Conservation (phyloP, 2,113 vertebrate species). For the Zosterops lateralis region DNA sequence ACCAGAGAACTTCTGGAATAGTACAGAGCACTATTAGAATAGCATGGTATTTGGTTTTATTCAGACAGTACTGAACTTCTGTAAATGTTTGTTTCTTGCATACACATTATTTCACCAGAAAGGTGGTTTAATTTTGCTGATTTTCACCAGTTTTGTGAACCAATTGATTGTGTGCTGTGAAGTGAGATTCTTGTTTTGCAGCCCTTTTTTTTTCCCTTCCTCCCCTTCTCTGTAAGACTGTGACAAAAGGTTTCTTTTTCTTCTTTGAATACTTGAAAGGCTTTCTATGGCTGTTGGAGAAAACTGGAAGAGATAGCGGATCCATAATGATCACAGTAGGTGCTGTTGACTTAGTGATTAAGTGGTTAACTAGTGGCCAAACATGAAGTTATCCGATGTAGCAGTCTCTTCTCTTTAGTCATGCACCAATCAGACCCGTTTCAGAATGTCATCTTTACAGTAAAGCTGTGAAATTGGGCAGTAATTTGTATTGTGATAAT, state of each 20-base stretch:
- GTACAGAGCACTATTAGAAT: not conserved
- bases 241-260: constrained; percentile 40
- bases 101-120: not conserved
- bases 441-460: not conserved
- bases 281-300: constrained; percentile 33
- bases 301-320: constrained; percentile 50
- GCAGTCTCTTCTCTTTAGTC: not conserved
- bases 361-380: constrained; percentile 53
- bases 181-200: not conserved
- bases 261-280: constrained; percentile 39
- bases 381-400: not conserved
- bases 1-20: not conserved
- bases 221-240: not conserved
- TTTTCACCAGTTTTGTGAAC: not conserved
- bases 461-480: not conserved
- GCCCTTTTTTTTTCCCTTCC: no score
- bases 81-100: not conserved
- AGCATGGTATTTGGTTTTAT: not conserved
- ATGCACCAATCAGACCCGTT: not conserved
- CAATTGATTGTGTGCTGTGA: not conserved
- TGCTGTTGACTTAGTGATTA: constrained; percentile 49
- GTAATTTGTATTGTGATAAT: not conserved
- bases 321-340: constrained; percentile 44
- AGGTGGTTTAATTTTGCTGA: not conserved
- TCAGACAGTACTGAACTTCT: not conserved